Base-by-base conservation (phyloP, 2,797 vertebrate species). In the Delichon dasypus region DNA sequence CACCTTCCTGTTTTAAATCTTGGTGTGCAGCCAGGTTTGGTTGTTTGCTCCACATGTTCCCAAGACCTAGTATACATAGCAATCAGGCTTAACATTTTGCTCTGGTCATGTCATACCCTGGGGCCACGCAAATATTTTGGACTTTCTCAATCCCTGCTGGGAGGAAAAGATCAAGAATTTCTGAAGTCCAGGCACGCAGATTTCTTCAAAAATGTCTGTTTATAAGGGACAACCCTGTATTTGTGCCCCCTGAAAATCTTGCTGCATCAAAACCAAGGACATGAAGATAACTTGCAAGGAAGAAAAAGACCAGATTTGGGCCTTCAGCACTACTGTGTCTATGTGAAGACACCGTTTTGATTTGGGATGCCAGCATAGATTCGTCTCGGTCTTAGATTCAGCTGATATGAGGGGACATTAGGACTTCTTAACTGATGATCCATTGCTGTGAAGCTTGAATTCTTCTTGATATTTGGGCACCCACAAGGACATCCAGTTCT, bases 1-100 rank as follows among this genome's bases (percentile, higher is more conserved):
- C 95, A 95, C 86, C 86, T 89, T 94, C 90, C 86, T 89, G 60
- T 96, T 96, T 96, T 96, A 95, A 91, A 76, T 78, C 88, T 73
- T 96, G 94, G 55, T 92, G 88, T 82, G 71, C 83, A 90, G 94
- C 94, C 96, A 96, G 94, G 64, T 93, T 82, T 90, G 64, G 76
- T 91, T 95, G 88, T 90, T 95, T 93, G 94, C 64, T 93, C 45
- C 79, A 10, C 21, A 2, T 81, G 51, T 90, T 94, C 53, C 64
- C 32, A 51, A 86, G 91, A 93, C 58, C 38, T 76, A 57, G 74
- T 62, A 19, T 47, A 64, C 95, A 94, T 94, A 94, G 94, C 92
- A 93, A 3, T 74, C 74, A 79, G 67, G 90, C 88, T 90, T 95
- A 95, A 95, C 94, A 93, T 95, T 96, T 90, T 93, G 83, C 92